Evolutionary conservation across 2,113 vertebrate genomes (phyloP).

Genomic region (Etia nguti): DNA sequence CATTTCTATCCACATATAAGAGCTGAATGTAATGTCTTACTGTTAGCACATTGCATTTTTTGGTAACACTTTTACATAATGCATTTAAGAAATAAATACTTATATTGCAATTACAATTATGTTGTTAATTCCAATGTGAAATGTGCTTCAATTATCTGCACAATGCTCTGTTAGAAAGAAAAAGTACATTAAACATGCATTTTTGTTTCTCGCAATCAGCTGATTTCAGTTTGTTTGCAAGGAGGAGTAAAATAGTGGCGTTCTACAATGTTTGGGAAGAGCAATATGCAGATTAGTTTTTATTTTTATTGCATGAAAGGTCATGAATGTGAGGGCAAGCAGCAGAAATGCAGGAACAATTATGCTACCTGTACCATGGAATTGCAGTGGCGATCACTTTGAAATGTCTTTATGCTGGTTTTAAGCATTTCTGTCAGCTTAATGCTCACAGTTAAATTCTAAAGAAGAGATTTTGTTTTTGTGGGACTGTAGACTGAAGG

Average conservation of each 20-base stretch:
- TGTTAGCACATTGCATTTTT: background rate
- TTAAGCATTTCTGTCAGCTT: background rate
- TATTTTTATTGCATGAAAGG: background rate
- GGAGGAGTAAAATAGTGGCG: background rate
- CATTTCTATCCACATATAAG: background rate
- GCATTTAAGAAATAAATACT: background rate
- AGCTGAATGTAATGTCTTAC: background rate
- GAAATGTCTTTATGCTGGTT: background rate
- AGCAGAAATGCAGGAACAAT: background rate
- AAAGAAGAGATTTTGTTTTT: background rate
- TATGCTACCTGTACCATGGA: background rate
- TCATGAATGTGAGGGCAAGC: background rate
- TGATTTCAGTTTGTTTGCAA: background rate
- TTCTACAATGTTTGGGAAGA: background rate
- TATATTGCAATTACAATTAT: background rate
- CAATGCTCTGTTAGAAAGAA: background rate
- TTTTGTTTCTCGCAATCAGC: background rate
- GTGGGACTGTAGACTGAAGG: background rate
- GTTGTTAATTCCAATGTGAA: background rate
- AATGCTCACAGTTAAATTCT: background rate
- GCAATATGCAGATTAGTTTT: background rate
- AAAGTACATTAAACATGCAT: background rate
- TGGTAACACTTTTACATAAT: background rate
- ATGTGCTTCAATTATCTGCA: background rate
- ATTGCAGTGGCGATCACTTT: background rate